Percentiles rank a stretch among this genome's conserved stretches.
These are phyloP conservation scores for Mythimna loreyi DNA, from an alignment of 2,888 invertebrate genomes.

Conservation along the genomic window DNA sequence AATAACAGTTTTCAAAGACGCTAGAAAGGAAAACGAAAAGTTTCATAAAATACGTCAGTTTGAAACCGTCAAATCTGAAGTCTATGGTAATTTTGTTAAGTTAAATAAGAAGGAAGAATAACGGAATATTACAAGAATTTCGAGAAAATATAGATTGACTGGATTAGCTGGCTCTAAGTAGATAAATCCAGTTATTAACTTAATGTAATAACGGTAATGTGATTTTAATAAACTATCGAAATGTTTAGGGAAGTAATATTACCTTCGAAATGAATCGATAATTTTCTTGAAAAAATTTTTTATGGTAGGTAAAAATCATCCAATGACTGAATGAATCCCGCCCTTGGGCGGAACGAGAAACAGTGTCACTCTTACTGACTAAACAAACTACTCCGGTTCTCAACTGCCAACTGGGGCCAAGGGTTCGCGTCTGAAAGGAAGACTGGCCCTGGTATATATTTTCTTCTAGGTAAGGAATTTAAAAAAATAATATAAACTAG, in stretches of 20 bases:
- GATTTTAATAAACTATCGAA: neutral
- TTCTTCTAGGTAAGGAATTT: too few species aligned
- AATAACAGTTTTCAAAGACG: neutral
- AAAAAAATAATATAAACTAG: too few species aligned
- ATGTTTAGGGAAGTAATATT: neutral
- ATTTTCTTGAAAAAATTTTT: too few species aligned
- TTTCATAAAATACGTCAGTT: conserved; percentile 5
- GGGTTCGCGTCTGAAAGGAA: too few species aligned
- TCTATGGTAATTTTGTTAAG: neutral
- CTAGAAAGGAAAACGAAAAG: neutral
- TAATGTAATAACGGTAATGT: neutral
- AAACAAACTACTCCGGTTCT: too few species aligned
- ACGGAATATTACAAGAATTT: conserved; percentile 5
- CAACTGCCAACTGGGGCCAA: too few species aligned
- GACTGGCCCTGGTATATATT: too few species aligned
- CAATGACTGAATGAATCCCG: too few species aligned
- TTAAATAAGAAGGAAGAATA: neutral
- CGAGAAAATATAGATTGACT: neutral
- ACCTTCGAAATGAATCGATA: neutral
- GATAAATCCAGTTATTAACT: neutral
- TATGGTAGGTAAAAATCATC: too few species aligned
- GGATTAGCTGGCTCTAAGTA: neutral
- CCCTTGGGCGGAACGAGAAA: too few species aligned
- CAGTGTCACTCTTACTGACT: too few species aligned
- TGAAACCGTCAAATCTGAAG: neutral